Conservation (phyloP, 2,113 vertebrate genomes). For the Typhlomys cinereus region DNA sequence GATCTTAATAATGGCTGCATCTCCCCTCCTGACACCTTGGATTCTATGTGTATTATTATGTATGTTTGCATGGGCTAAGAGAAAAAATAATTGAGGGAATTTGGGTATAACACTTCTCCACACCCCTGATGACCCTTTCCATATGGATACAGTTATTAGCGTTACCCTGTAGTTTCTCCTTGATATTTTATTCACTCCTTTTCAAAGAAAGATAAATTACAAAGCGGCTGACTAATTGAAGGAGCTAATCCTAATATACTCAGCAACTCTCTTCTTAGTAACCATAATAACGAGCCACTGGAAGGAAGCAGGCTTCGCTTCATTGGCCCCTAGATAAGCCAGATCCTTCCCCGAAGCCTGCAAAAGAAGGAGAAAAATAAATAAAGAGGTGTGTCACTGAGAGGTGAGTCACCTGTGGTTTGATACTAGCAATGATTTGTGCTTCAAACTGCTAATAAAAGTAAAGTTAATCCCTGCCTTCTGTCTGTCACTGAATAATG, state of each 20-base stretch:
- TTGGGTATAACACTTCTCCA: not conserved
- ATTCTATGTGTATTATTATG: not conserved
- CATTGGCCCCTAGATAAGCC: not conserved
- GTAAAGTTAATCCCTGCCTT: not conserved
- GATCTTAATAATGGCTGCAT: not conserved
- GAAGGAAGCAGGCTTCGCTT: not conserved
- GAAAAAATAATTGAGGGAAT: not conserved
- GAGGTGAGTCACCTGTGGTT: not conserved
- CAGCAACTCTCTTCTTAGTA: not conserved
- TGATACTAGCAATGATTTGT: not conserved
- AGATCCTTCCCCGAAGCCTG: not conserved
- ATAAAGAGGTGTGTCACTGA: accelerated
- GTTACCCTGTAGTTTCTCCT: not conserved
- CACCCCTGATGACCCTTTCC: not conserved
- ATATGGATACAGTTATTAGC: not conserved
- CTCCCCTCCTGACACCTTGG: not conserved
- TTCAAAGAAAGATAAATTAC: not conserved
- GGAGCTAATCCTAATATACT: not conserved
- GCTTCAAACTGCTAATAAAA: not conserved
- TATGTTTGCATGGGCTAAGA: not conserved
- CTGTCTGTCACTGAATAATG: not conserved
- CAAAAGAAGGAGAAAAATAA: accelerated
- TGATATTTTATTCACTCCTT: not conserved
- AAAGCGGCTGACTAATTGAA: not conserved
- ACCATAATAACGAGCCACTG: not conserved